These are phyloP conservation scores for Laterallus jamaicensis DNA, from an alignment of 2,113 vertebrate species.

Conservation along the genomic window DNA sequence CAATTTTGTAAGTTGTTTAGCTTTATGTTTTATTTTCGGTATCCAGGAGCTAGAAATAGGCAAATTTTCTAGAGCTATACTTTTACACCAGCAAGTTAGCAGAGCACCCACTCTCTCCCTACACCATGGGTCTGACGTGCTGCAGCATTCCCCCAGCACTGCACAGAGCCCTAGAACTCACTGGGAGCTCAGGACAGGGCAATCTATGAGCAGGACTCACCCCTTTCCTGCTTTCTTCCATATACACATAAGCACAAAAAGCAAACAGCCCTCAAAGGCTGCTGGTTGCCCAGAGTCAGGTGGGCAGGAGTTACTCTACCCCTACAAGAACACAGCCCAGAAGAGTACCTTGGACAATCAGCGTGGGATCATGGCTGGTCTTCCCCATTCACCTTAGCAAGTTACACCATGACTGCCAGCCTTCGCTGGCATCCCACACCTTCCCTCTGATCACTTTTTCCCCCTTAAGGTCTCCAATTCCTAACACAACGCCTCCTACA, in stretches of 20 bases:
- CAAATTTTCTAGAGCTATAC: background rate
- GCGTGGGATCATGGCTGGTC: too few relatives aligned
- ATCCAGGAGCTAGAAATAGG: background rate
- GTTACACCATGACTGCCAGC: background rate
- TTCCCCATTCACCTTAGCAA: background rate
- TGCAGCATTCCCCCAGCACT: too few relatives aligned
- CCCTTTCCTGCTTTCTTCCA: background rate
- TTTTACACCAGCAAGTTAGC: background rate
- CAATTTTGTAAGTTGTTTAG: background rate
- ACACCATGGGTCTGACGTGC: background rate
- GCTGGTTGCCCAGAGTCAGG: too few relatives aligned
- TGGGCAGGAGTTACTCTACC: background rate
- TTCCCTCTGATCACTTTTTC: fast-evolving
- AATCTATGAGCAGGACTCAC: background rate
- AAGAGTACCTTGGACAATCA: background rate
- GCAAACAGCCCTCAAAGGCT: background rate
- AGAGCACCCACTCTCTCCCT: fast-evolving
- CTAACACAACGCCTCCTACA: background rate
- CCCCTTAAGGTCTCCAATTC: background rate
- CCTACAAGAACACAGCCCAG: fast-evolving
- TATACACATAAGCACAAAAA: fast-evolving
- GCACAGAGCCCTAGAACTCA: background rate
- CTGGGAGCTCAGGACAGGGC: background rate
- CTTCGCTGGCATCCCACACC: background rate
- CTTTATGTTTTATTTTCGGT: background rate